Evolutionary conservation across 1,140 invertebrate genomes (phyloP).

Genomic region (Drosophila nannoptera): DNA sequence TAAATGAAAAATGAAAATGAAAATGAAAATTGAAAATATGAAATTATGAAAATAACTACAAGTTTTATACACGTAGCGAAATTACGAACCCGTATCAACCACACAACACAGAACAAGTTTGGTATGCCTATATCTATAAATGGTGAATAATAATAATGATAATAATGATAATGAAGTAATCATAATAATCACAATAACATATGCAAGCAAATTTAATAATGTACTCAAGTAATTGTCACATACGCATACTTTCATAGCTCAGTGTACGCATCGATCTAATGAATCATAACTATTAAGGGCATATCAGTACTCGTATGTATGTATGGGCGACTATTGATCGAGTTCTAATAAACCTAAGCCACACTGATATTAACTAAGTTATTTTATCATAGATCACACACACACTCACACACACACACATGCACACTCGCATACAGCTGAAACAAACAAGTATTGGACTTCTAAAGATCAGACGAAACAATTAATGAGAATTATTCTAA

Average conservation of each 20-base stretch:
- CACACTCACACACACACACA: slow-evolving; percentile 2
- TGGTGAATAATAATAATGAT: too few species aligned
- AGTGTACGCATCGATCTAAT: slow-evolving; percentile 57
- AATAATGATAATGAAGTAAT: too few species aligned
- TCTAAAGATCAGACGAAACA: slow-evolving; percentile 54
- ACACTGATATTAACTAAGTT: slow-evolving; percentile 76
- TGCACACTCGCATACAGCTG: slow-evolving; percentile 12
- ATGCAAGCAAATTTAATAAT: neutral
- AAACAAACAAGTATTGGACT: slow-evolving; percentile 70
- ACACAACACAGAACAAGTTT: slow-evolving; percentile 37
- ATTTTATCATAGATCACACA: slow-evolving; percentile 48
- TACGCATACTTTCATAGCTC: slow-evolving; percentile 35
- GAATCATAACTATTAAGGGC: slow-evolving; percentile 65
- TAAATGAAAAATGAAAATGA: slow-evolving; percentile 19
- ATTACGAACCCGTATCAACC: slow-evolving; percentile 62
- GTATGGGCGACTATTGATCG: slow-evolving; percentile 55
- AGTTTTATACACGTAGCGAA: slow-evolving; percentile 73
- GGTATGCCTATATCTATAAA: slow-evolving; percentile 77
- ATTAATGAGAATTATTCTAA: slow-evolving; percentile 14
- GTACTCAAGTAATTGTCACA: slow-evolving; percentile 57
- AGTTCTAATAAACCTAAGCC: slow-evolving; percentile 64
- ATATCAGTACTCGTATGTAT: slow-evolving; percentile 63
- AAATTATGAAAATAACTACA: slow-evolving; percentile 53
- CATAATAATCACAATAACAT: too few species aligned
- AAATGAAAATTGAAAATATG: slow-evolving; percentile 20